Base-by-base conservation (phyloP, 1,140 invertebrate species). In the Cephus cinctus region DNA sequence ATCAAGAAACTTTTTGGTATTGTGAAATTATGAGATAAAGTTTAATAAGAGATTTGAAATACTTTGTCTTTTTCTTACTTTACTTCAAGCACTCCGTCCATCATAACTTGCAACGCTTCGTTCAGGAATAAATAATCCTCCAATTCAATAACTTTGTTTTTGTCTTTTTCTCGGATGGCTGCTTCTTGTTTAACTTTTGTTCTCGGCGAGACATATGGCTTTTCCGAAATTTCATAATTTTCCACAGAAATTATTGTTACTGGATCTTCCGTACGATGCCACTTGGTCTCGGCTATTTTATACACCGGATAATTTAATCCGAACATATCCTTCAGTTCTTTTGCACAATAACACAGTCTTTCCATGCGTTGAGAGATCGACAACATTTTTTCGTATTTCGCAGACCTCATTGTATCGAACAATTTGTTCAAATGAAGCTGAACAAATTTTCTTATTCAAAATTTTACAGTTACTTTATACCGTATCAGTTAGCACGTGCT, bases 21-120 rank as follows among this genome's bases (percentile, higher is more conserved):
- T n/a, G n/a, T n/a, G n/a, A n/a, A n/a, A n/a, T n/a, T n/a, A n/a
- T n/a, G n/a, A n/a, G n/a, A n/a, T n/a, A n/a, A n/a, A n/a, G n/a
- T n/a, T n/a, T n/a, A n/a, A n/a, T n/a, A n/a, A n/a, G n/a, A n/a
- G n/a, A n/a, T n/a, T n/a, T n/a, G n/a, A n/a, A n/a, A n/a, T n/a
- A n/a, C n/a, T n/a, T n/a, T n/a, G n/a, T n/a, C n/a, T 27, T 21
- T 20, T 41, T n/a, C 40, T 47, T 43, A 71, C 51, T 81, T 70
- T 14, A 81, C 78, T 73, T 87, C 85, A 31, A 88, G 65, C 3
- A 85, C 79, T 2, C 85, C 85, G 52, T 87, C 84, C 85, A 88
- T 89, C 83, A 86, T 88, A 8, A 71, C 71, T 16, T 84, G 78
- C 6, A 87, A 71, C 2, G 83, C 81, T 19, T 78, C 62, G 55